Base-by-base conservation (phyloP, 2,888 invertebrate genomes). In the Leistus spinibarbis region DNA sequence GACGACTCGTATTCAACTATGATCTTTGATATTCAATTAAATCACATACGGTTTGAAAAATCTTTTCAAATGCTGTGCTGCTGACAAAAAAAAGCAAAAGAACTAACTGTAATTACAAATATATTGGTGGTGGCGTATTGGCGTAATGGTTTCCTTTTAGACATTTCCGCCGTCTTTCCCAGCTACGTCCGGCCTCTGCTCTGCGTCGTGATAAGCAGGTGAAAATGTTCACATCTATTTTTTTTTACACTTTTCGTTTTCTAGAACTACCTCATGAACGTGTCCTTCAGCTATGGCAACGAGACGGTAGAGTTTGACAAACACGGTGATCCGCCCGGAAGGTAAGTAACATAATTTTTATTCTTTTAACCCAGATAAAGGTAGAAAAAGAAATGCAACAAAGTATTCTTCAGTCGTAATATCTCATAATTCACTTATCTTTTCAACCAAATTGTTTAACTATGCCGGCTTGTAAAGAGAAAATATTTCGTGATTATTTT, bases 271-370 rank as follows among this genome's bases (percentile, higher is more conserved):
- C 86, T 95, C 80, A 87, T 91, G 85, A 92, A 92, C 81, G 92
- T 92, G 23, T 90, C 91, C 9, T 93, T 93, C 84, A 86, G 86
- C 2, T 89, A 89, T 79, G 89, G 89, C 69, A 89, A 90, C 78
- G 90, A 93, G 77, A 85, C 86, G 27, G 90, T 95, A 54, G 90
- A 90, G 80, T 94, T 94, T 83, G 92, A 94, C 84, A 87, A 89
- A 78, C 89, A 90, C 80, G 94, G 94, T 17, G 93, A 94, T 84
- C 93, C 93, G 16, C 93, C 93, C 5, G 93, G 93, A 77, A 90
- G 92, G 92, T 92, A 80, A 85, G 87, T 16, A 23, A 23, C 83
- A 82, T 54, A n/a, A 40, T 75, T 65, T 68, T 17, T 67, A 56
- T 71, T 27, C 22, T 54, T 66, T 53, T 56, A 54, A n/a, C 40